Conservation (phyloP, 2,888 invertebrate species). For the Sarcophaga variegata region DNA sequence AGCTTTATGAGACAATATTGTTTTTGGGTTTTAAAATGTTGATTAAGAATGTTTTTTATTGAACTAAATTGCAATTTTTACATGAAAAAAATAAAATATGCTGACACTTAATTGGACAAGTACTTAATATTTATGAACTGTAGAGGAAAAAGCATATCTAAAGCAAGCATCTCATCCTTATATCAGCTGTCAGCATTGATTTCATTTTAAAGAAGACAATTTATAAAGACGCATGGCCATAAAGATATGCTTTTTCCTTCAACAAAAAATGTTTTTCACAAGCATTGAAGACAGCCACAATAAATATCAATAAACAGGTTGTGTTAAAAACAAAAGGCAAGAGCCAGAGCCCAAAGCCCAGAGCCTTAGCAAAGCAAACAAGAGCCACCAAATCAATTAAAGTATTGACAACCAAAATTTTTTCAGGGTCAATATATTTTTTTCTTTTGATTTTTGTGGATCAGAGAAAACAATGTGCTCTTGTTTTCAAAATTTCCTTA, state of each 20-base stretch:
- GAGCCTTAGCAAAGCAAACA: background rate
- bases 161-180: background rate
- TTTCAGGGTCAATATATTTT: slow-evolving; percentile 44
- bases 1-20: slow-evolving; percentile 16
- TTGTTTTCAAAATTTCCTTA: slow-evolving; percentile 36
- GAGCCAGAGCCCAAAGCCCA: too few species aligned
- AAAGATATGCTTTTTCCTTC: slow-evolving; percentile 5
- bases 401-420: slow-evolving; percentile 3
- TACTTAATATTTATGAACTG: slow-evolving; percentile 10
- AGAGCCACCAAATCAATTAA: background rate
- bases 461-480: slow-evolving; percentile 5
- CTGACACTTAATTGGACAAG: slow-evolving; percentile 39
- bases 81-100: slow-evolving; percentile 11
- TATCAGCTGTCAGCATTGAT: slow-evolving; percentile 21
- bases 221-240: background rate
- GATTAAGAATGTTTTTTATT: slow-evolving; percentile 26
- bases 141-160: slow-evolving; percentile 3
- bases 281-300: background rate
- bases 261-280: background rate
- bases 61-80: background rate
- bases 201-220: slow-evolving; percentile 4
- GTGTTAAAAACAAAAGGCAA: background rate
- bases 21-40: background rate
- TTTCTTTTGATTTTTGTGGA: background rate
- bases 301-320: slow-evolving; percentile 43